Evolutionary conservation across 2,113 vertebrate species (phyloP).

Genomic region (Pachycephala philippinensis): DNA sequence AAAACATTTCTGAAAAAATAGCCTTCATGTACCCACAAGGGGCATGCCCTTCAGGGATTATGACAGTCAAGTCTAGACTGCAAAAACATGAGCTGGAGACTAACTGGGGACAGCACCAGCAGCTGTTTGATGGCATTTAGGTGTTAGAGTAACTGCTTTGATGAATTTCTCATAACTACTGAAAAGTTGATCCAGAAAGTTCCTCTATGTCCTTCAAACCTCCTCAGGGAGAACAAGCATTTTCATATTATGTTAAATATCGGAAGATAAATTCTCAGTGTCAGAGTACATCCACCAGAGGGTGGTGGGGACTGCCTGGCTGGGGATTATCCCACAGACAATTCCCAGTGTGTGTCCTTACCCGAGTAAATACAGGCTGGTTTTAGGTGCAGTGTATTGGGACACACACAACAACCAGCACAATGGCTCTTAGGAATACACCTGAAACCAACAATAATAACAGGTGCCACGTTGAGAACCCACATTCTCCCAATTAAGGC

Average conservation of each 20-base stretch:
- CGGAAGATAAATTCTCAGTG: neutral
- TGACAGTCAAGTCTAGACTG: neutral
- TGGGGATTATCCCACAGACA: neutral
- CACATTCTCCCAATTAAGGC: neutral
- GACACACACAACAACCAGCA: neutral
- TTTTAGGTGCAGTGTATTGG: neutral
- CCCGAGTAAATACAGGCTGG: rapidly evolving
- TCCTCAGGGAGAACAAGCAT: neutral
- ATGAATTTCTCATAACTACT: neutral
- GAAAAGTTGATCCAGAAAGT: neutral
- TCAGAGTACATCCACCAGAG: neutral
- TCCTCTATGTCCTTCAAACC: neutral
- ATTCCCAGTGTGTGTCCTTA: neutral
- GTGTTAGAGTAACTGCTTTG: neutral
- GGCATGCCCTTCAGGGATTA: neutral
- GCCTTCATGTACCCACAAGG: neutral
- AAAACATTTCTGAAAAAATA: neutral
- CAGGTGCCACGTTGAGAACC: neutral
- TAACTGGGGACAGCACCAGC: neutral
- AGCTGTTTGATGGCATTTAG: neutral
- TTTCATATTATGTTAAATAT: neutral
- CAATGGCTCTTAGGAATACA: neutral
- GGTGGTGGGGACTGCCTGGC: neutral
- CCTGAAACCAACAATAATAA: neutral
- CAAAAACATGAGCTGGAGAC: neutral